Percentiles rank a stretch among this genome's conserved stretches.
Evolutionary conservation across 2,797 vertebrate genomes (phyloP).

Genomic region (Siniperca undulata): DNA sequence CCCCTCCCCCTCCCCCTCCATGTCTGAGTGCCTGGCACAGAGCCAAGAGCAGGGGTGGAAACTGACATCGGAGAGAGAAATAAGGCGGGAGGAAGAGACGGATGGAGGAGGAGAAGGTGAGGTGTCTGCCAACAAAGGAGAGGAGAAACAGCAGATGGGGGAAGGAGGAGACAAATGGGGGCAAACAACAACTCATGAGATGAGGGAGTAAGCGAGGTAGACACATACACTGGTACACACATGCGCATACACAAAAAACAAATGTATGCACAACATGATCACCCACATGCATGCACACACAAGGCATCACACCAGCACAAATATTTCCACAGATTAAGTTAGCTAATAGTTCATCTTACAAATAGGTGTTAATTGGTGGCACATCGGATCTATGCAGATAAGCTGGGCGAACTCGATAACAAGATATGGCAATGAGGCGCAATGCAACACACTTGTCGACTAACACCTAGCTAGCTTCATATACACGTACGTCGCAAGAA

Average conservation of each 20-base stretch:
- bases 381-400: conserved; percentile 64
- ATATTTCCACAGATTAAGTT: conserved; percentile 42
- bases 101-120: conserved; percentile 60
- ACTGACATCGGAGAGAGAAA: conserved; percentile 36
- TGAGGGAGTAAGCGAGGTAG: conserved; percentile 5
- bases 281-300: neutral
- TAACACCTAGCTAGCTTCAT: neutral
- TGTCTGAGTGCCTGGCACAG: conserved; percentile 80
- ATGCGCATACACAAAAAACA: conserved; percentile 16
- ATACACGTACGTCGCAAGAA: neutral
- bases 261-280: conserved; percentile 5
- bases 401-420: conserved; percentile 41
- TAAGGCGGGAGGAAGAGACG: conserved; percentile 21
- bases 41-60: conserved; percentile 74
- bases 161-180: conserved; percentile 61
- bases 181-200: conserved; percentile 53
- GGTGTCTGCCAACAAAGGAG: conserved; percentile 62
- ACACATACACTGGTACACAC: conserved; percentile 16
- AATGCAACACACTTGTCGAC: neutral
- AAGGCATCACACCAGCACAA: conserved; percentile 9
- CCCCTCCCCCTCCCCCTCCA: conserved; percentile 42
- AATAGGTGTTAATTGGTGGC: conserved; percentile 71
- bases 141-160: conserved; percentile 59
- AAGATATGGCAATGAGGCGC: conserved; percentile 6
- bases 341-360: conserved; percentile 63